Percentiles rank a stretch among this genome's conserved stretches.
Evolutionary conservation across 1,140 invertebrate genomes (phyloP).

Genomic region (Asobara japonica): DNA sequence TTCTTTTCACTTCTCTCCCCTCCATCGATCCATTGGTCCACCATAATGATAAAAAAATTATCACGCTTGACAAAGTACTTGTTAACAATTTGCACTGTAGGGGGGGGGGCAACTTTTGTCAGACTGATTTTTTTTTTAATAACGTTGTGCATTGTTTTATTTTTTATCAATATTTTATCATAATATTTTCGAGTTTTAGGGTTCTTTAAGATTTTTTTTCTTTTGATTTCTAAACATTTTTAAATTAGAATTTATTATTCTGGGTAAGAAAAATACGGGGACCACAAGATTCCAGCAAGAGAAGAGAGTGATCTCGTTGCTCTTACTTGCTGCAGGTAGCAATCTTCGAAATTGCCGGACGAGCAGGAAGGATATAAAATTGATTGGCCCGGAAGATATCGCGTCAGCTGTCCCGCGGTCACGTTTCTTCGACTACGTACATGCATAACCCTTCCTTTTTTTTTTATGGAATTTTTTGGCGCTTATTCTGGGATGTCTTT

Average conservation of each 20-base stretch:
- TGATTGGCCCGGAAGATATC: slow-evolving; percentile 47
- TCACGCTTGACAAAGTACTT: neutral
- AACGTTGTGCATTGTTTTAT: too few species aligned
- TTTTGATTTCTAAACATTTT: too few species aligned
- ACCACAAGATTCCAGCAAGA: neutral
- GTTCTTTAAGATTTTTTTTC: too few species aligned
- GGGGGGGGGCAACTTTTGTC: neutral
- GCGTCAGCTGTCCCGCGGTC: slow-evolving; percentile 42
- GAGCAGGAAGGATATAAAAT: slow-evolving; percentile 43
- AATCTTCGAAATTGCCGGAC: slow-evolving; percentile 56
- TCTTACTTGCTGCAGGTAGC: slow-evolving; percentile 33
- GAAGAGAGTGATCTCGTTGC: neutral
- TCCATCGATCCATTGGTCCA: neutral
- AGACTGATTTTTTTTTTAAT: neutral
- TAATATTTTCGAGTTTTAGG: too few species aligned
- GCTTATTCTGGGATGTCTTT: too few species aligned
- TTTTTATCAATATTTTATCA: too few species aligned
- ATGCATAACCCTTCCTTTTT: neutral
- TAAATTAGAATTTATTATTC: neutral
- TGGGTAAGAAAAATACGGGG: neutral
- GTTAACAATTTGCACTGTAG: neutral
- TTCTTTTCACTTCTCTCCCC: neutral
- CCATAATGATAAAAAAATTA: neutral
- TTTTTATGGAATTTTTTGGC: too few species aligned
- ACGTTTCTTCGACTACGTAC: slow-evolving; percentile 41